phyloP scores from a whole-genome alignment of 1,140 invertebrate species.

The Aphidius gifuensis region DNA sequence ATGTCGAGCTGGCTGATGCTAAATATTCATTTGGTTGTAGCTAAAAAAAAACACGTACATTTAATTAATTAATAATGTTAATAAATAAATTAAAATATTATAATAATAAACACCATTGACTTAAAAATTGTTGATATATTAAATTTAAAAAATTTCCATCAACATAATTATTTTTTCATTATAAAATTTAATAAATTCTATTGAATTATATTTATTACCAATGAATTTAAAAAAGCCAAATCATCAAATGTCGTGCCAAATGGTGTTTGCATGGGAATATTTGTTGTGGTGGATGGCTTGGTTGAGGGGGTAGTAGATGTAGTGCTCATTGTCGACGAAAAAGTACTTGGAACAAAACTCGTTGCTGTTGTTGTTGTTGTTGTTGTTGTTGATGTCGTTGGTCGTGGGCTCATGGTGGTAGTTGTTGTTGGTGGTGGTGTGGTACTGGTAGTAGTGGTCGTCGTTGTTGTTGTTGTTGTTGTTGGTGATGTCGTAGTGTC shows the following conservation, averaged over 20 bases:
- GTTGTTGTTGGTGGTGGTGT: slow-evolving; percentile 20
- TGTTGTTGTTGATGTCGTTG: slow-evolving; percentile 17
- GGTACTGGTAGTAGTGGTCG: slow-evolving; percentile 20
- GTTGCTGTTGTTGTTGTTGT: slow-evolving; percentile 23
- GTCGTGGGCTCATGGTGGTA: slow-evolving; percentile 7
- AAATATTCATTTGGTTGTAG: slow-evolving; percentile 35
- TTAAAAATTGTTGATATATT: too few relatives aligned
- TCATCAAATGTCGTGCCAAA: slow-evolving; percentile 50
- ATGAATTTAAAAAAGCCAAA: slow-evolving; percentile 48
- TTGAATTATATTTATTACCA: slow-evolving; percentile 36
- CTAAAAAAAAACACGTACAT: slow-evolving; percentile 30
- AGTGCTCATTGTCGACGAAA: slow-evolving; percentile 18
- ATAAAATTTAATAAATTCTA: neutral
- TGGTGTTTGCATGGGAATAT: slow-evolving; percentile 21
- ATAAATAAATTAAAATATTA: slow-evolving; percentile 1
- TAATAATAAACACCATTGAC: too few relatives aligned
- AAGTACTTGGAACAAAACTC: slow-evolving; percentile 17
- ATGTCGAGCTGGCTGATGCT: slow-evolving; percentile 30
- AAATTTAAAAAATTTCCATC: too few relatives aligned
- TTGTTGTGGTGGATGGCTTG: slow-evolving; percentile 19
- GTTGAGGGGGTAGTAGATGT: slow-evolving; percentile 16
- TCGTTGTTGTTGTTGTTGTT: slow-evolving; percentile 19
- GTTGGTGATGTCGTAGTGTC: slow-evolving; percentile 13
- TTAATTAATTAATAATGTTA: neutral
- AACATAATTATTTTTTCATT: neutral